phyloP scores from a whole-genome alignment of 2,797 vertebrate species.

The Protonibea diacanthus region DNA sequence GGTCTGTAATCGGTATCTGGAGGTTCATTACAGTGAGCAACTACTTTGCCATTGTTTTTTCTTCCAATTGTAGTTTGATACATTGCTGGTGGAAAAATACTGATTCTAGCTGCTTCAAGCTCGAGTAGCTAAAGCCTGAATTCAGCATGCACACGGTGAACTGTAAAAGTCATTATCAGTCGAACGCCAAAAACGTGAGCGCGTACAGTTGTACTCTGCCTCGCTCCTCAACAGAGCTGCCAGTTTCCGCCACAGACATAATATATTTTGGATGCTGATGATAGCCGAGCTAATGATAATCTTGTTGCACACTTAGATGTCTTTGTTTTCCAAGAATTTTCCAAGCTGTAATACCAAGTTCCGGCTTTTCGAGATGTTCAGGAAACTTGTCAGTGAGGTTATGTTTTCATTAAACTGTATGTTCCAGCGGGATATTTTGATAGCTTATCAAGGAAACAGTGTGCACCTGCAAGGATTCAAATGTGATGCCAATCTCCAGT shows the following conservation, averaged over 20 bases:
- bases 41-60: too few species aligned
- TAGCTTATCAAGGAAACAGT: constrained; percentile 13
- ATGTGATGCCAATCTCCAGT: not conserved
- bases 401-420: not conserved
- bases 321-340: not conserved
- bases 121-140: not conserved
- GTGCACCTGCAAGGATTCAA: constrained; percentile 12
- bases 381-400: not conserved
- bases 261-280: too few species aligned
- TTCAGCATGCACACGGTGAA: not conserved
- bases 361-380: not conserved
- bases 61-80: too few species aligned
- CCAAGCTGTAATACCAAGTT: too few species aligned
- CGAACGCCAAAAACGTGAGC: not conserved
- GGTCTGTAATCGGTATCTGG: too few species aligned
- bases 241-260: too few species aligned
- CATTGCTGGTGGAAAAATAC: not conserved
- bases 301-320: not conserved
- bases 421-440: constrained; percentile 6
- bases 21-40: too few species aligned
- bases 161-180: not conserved
- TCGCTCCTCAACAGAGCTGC: not conserved
- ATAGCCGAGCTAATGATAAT: too few species aligned
- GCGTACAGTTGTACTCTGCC: not conserved
- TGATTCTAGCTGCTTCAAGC: not conserved